phyloP scores from a whole-genome alignment of 2,888 invertebrate species.

The Phrixothrix hirtus region DNA sequence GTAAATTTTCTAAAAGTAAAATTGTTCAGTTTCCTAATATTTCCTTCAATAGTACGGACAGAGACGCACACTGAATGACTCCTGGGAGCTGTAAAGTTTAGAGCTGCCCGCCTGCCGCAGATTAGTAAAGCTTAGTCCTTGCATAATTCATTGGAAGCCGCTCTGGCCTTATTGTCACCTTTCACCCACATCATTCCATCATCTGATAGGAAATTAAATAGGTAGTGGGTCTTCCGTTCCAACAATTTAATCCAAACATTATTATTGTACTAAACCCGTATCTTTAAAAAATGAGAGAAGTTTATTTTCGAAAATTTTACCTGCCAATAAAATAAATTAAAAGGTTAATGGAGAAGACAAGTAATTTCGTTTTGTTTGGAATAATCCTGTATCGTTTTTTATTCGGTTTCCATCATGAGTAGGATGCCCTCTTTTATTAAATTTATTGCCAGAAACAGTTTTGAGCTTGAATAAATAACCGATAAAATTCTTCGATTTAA shows the following conservation, averaged over 20 bases:
- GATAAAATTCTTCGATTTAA: slow-evolving; percentile 34
- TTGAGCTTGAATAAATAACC: slow-evolving; percentile 35
- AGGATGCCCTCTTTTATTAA: slow-evolving; percentile 17
- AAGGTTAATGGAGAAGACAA: slow-evolving; percentile 11
- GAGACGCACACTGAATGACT: slow-evolving; percentile 37
- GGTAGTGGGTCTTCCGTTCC: slow-evolving; percentile 2
- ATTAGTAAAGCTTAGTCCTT: slow-evolving; percentile 50
- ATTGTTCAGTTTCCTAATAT: slow-evolving; percentile 11
- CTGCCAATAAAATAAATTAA: slow-evolving; percentile 8
- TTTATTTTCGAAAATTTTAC: not conserved
- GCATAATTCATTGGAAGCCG: slow-evolving; percentile 50
- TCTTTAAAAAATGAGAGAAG: slow-evolving; percentile 4
- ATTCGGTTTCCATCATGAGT: not conserved
- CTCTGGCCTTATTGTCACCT: slow-evolving; percentile 49
- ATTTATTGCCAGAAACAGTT: slow-evolving; percentile 28
- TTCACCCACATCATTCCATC: slow-evolving; percentile 47
- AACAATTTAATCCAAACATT: slow-evolving; percentile 13
- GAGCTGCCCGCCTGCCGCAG: slow-evolving; percentile 44
- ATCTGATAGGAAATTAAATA: slow-evolving; percentile 32
- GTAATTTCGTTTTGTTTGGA: slow-evolving; percentile 4
- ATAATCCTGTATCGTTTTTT: slow-evolving; percentile 2
- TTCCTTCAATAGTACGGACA: slow-evolving; percentile 21
- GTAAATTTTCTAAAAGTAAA: slow-evolving; percentile 3
- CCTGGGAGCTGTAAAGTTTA: slow-evolving; percentile 44
- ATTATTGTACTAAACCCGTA: slow-evolving; percentile 1